Conservation (phyloP, 2,888 invertebrate genomes). For the Lumbricus terrestris region DNA sequence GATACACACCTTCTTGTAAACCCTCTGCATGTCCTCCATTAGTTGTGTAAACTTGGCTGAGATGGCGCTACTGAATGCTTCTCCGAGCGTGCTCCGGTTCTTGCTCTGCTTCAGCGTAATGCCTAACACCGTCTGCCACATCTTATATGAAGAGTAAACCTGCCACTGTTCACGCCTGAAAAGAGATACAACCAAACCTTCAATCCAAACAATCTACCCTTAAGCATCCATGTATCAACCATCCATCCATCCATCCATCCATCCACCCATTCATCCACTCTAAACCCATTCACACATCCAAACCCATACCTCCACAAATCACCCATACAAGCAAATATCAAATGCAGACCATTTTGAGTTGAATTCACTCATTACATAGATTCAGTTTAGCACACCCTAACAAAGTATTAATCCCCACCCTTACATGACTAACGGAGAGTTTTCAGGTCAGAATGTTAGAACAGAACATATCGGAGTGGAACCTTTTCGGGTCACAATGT, state of each 20-base stretch:
- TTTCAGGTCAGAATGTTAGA: too few relatives aligned
- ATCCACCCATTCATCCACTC: not conserved
- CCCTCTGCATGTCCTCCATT: conserved; percentile 79
- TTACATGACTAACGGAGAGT: too few relatives aligned
- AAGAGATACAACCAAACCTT: not conserved
- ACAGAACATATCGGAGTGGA: too few relatives aligned
- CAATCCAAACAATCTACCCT: not conserved
- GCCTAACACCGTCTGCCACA: conserved; percentile 86
- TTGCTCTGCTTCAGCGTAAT: conserved; percentile 82
- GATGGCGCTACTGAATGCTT: conserved; percentile 84
- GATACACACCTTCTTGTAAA: conserved; percentile 71
- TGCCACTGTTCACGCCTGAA: conserved; percentile 85
- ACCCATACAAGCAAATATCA: not conserved
- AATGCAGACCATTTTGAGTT: not conserved
- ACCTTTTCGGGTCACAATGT: too few relatives aligned
- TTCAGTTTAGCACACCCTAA: too few relatives aligned
- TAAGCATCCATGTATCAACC: not conserved
- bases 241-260: not conserved
- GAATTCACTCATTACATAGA: too few relatives aligned
- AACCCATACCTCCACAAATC: not conserved
- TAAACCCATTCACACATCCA: not conserved
- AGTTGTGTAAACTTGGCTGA: conserved; percentile 80
- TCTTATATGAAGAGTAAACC: conserved; percentile 81
- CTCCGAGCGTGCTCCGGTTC: conserved; percentile 84
- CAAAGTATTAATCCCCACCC: too few relatives aligned